Base-by-base conservation (phyloP, 1,140 invertebrate species). In the Battus philenor region DNA sequence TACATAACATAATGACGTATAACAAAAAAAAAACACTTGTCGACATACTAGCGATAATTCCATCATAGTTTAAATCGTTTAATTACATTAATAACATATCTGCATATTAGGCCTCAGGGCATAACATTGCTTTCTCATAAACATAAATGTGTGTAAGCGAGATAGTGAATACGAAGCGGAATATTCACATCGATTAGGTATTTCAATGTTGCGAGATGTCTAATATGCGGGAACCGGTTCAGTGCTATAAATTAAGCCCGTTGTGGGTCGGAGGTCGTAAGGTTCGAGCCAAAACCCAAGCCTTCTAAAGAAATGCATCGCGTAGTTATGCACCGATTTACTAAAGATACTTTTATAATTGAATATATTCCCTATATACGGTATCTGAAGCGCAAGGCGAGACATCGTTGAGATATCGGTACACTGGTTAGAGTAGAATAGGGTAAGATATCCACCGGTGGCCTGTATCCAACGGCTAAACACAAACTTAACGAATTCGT, bases 161-260 rank as follows among this genome's bases (percentile, higher is more conserved):
- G 11, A 39, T 15, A 39, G n/a, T 39, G 36, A 39, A 27, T 22
- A 7, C n/a, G 17, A 1, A n/a, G 32, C n/a, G 3, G 7, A 11
- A 26, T 39, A 27, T 41, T 41, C 38, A 41, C 15, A 41, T 27
- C 24, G 38, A 27, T 41, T 33, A 18, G 36, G 8, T 39, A 39
- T 39, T 41, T 29, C 24, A 6, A 29, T 41, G 24, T 17, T 26
- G 36, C 24, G 1, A 27, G 38, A 26, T 11, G 36, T 7, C 15
- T 41, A 41, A 41, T 38, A 39, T 41, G 15, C 13, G 17, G 36
- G 43, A 50, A 55, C 57, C 45, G 52, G 52, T 59, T 52, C 16
- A 34, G 39, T 50, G 52, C 45, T 49, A 55, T 55, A 55, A 59
- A 54, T 54, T 51, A 47, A 38, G 47, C 32, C 29, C 36, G 43